Base-by-base conservation (phyloP, 1,140 invertebrate genomes). In the Formica exsecta region DNA sequence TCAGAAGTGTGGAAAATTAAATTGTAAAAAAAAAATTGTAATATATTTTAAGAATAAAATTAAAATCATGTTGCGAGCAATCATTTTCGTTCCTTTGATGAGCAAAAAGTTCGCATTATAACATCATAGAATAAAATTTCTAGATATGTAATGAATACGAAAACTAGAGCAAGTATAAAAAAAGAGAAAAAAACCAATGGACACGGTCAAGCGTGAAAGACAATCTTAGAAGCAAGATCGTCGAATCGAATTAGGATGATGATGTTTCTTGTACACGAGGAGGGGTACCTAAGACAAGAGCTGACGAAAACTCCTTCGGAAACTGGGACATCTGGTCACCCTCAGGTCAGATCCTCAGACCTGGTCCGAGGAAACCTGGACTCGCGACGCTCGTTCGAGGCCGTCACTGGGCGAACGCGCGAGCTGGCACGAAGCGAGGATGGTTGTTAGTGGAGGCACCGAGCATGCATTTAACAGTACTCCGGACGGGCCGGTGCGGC, bases 401-500 rank as follows among this genome's bases (percentile, higher is more conserved):
- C 91, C 89, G 91, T 90, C 86, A 75, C 68, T 90, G 77, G 65
- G 41, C 7, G 65, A 81, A 51, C 41, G 65, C 73, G 62, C 68
- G 80, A 90, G 73, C 61, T 3, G 80, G 75, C 77, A 90, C 87
- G 85, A 74, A 68, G 83, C 68, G 83, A 94, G 91, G 89, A 93
- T 93, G 92, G 94, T 94, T 90, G 93, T 95, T 95, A 95, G 92
- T 89, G 79, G 94, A 94, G 87, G 94, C 94, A 95, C 81, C 85
- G 84, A 94, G 93, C 94, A 94, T 95, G 94, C 93, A 95, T 95
- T 51, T 95, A 95, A 95, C 94, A 94, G 94, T 95, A 94, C 93
- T 94, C 93, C 90, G 92, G 91, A 93, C 94, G 90, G 92, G 89
- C 92, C 93, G 91, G 29, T 74, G 29, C 71, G 44, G 70, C 19